phyloP scores from a whole-genome alignment of 1,140 invertebrate species.

The Zaprionus kolodkinae region DNA sequence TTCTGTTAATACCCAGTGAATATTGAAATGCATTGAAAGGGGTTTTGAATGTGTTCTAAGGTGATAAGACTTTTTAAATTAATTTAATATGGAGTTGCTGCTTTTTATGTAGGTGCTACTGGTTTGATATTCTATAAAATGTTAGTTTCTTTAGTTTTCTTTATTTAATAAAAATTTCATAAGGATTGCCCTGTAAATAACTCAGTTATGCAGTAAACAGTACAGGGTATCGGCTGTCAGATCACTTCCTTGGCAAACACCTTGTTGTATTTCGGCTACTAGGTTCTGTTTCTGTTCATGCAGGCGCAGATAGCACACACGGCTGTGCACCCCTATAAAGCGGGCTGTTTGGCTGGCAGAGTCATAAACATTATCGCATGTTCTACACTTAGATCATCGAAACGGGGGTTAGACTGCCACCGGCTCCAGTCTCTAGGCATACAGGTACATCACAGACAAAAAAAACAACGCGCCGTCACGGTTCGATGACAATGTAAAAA shows the following conservation, averaged over 20 bases:
- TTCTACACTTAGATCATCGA: slow-evolving; percentile 79
- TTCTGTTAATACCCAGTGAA: background rate
- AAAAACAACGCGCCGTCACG: slow-evolving; percentile 66
- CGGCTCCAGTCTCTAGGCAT: slow-evolving; percentile 19
- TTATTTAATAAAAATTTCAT: background rate
- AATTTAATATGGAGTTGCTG: background rate
- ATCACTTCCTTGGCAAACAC: slow-evolving; percentile 4
- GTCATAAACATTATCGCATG: slow-evolving; percentile 79
- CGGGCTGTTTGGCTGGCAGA: slow-evolving; percentile 8
- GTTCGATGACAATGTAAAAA: slow-evolving; percentile 75
- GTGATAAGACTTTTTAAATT: background rate
- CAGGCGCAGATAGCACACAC: slow-evolving; percentile 55
- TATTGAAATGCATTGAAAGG: background rate
- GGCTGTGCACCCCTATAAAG: slow-evolving; percentile 70
- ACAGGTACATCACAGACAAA: slow-evolving; percentile 68
- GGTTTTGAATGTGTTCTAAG: background rate
- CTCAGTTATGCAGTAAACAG: background rate
- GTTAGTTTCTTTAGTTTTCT: background rate
- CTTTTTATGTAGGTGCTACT: background rate
- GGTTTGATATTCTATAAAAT: background rate
- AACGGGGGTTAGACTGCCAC: slow-evolving; percentile 61
- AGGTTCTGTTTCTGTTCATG: slow-evolving; percentile 53
- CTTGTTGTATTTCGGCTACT: slow-evolving; percentile 13
- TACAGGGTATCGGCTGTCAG: background rate
- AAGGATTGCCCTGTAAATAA: background rate